phyloP scores from a whole-genome alignment of 1,140 invertebrate genomes.

The Drosophila lini region DNA sequence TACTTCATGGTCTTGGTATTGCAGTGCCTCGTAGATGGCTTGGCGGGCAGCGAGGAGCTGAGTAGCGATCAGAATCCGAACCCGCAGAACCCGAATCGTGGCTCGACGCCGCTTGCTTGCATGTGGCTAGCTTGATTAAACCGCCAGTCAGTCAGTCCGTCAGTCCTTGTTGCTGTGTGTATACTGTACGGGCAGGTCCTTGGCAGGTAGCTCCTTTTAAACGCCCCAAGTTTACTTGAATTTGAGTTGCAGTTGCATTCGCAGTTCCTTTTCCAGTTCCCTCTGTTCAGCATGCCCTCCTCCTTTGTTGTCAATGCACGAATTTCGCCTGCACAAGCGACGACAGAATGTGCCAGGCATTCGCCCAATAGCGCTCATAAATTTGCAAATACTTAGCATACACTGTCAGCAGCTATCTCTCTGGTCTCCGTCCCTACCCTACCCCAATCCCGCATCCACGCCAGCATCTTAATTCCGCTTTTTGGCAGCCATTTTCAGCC shows the following conservation, averaged over 20 bases:
- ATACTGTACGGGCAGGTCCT: conserved; percentile 26
- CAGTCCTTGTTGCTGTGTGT: conserved; percentile 29
- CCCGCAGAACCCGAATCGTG: conserved; percentile 38
- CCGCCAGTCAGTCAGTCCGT: conserved; percentile 6
- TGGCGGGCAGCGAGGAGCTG: conserved; percentile 53
- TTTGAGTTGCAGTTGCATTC: conserved; percentile 18
- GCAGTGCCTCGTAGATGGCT: conserved; percentile 68
- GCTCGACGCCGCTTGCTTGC: conserved; percentile 54
- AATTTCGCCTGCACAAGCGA: conserved; percentile 15
- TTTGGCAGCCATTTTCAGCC: conserved; percentile 42
- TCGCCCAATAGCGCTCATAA: conserved; percentile 57
- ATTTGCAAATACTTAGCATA: conserved; percentile 71
- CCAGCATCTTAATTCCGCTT: conserved; percentile 60
- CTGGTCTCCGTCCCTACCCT: background rate
- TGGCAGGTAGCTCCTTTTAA: conserved; percentile 36
- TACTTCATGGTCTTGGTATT: conserved; percentile 57
- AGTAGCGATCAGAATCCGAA: conserved; percentile 37
- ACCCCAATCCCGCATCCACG: background rate
- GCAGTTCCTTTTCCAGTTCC: conserved; percentile 5
- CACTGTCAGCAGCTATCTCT: conserved; percentile 44
- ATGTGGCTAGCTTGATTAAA: conserved; percentile 71
- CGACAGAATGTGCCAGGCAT: conserved; percentile 43
- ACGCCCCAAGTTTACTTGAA: background rate
- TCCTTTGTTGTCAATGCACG: conserved; percentile 35
- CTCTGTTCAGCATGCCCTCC: conserved; percentile 19